Base-by-base conservation (phyloP, 2,888 invertebrate species). In the Margaritifera margaritifera region DNA sequence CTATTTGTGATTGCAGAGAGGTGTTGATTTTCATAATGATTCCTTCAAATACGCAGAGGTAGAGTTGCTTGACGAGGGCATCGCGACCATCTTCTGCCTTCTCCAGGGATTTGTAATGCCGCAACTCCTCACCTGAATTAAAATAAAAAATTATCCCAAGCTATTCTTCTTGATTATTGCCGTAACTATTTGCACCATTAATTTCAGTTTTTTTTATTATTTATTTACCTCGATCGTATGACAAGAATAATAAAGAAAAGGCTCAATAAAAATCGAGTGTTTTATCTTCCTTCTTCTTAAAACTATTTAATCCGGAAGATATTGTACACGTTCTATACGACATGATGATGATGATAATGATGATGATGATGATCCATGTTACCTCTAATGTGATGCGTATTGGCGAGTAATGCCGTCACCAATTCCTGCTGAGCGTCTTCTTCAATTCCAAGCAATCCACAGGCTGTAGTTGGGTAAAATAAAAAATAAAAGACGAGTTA, bases 71-170 rank as follows among this genome's bases (percentile, higher is more conserved):
- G 6, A 75, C 78, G 27, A 81, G 66, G 4, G 80, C 79, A 65
- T 82, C 80, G 19, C 82, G 69, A 2, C 75, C 78, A 63, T 77
- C 80, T 6, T 74, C 69, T 6, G 82, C 80, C 54, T 80, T 73
- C 24, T 60, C 59, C 18, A 72, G 27, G 5, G 68, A 68, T 57
- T 79, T 77, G 31, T 66, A 56, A 5, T 68, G 55, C 15, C 27
- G 57, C 31, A 80, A 69, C 42, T 52, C 50, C 55, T 80, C 77
- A 19, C 69, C 73, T 75, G 64, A 4, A 60, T n/a, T 27, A 63
- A 24, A 20, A 19, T 50, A 8, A 61, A 15, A 25, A 1, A 18
- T 20, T n/a, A 42, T 42, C 4, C 11, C 5, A 58, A 31, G 27
- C 20, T 24, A 15, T 20, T 27, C 56, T 56, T 56, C 2, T 22